Base-by-base conservation (phyloP, 2,113 vertebrate genomes). In the Periophthalmodon schlosseri region DNA sequence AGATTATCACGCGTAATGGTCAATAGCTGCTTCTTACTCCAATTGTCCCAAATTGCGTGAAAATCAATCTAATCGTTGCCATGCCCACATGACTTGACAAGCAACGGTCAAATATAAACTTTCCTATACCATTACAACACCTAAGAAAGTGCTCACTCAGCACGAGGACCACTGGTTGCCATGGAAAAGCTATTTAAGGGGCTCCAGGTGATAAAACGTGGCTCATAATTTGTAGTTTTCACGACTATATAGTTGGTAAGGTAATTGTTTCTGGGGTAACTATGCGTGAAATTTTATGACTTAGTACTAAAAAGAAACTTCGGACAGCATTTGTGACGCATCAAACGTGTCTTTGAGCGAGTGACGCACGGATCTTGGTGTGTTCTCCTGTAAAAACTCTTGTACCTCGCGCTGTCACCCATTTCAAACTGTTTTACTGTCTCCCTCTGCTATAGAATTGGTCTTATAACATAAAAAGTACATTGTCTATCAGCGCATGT, bases 401-500 rank as follows among this genome's bases (percentile, higher is more conserved):
- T 60, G 64, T 71, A 34, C 18, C 9, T 65, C 74, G 23, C 39
- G 64, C 80, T 83, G 84, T 82, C 79, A 74, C 33, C 50, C 44
- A 49, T 24, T 72, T 49, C 18, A 14, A 21, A 52, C 74, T 14
- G 18, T 75, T 39, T 64, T 34, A 13, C 9, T 18, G 14, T 67
- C 49, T 76, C 57, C 73, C 69, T 63, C 13, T 52, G 63, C 69
- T 79, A 78, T 76, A 66, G 49, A 77, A 70, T 47, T 77, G 58
- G 16, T 75, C 46, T 36, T 13, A 60, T 77, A 46, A 63, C 81
- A 79, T 58, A 78, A 44, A 61, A 76, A 74, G 80, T 67, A 21
- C 50, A 39, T 54, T 72, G 82, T 84, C 89, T 90, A 86, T 90
- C 83, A 83, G 85, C 91, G 28, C 23, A 11, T 23, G 57, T 11